A percentile compares a stretch with the other conserved stretches of the same genome.
These are phyloP conservation scores for Harlomillsia oculata DNA, from an alignment of 1,140 invertebrate genomes.

Conservation along the genomic window DNA sequence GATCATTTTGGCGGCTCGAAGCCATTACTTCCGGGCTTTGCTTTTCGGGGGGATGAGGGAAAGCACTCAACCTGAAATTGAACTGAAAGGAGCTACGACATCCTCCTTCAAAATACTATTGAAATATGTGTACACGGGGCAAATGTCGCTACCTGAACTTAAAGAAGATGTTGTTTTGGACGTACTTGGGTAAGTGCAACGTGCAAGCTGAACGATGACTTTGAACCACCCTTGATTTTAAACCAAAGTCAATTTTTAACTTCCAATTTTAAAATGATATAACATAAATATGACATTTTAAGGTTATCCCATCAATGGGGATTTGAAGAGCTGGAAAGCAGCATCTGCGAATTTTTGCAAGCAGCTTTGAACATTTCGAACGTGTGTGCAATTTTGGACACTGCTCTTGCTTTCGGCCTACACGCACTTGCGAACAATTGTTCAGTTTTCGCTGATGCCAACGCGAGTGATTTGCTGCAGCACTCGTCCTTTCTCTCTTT, in stretches of 20 bases:
- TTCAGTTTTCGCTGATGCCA: conserved; percentile 70
- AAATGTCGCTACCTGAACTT: conserved; percentile 69
- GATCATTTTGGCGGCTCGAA: conserved; percentile 73
- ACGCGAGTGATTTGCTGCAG: conserved; percentile 71
- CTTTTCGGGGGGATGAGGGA: conserved; percentile 77
- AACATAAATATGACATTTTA: conserved; percentile 18
- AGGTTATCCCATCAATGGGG: conserved; percentile 88
- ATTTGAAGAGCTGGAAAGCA: conserved; percentile 78
- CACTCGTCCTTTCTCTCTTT: conserved; percentile 74
- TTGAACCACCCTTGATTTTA: not conserved
- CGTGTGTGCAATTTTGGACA: conserved; percentile 86
- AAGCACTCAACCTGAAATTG: conserved; percentile 68
- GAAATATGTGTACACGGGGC: conserved; percentile 90
- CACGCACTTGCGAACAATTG: conserved; percentile 53
- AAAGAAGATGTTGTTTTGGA: conserved; percentile 80
- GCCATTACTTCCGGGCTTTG: conserved; percentile 57
- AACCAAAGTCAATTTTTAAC: not conserved
- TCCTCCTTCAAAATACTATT: conserved; percentile 80
- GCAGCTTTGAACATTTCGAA: conserved; percentile 77
- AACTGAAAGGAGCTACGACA: conserved; percentile 71
- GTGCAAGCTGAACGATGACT: not conserved
- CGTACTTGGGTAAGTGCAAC: conserved; percentile 51
- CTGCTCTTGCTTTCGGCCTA: conserved; percentile 65
- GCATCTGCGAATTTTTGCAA: conserved; percentile 85
- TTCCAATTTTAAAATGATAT: not conserved